These are phyloP conservation scores for Silurus glanis DNA, from an alignment of 2,113 vertebrate genomes.

Conservation along the genomic window DNA sequence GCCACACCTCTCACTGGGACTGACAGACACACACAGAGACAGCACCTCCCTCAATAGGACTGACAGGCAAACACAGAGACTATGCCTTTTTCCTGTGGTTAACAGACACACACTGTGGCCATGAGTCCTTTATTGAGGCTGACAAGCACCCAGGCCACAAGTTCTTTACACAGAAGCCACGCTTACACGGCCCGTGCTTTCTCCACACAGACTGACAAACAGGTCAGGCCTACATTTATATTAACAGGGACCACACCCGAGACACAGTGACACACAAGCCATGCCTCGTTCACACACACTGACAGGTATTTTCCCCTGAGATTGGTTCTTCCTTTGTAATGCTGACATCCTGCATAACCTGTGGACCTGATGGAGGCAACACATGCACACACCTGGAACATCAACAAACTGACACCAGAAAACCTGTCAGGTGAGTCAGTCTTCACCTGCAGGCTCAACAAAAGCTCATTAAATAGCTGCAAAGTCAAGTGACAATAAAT, in stretches of 20 bases:
- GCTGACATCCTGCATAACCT: not conserved
- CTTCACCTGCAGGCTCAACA: not conserved
- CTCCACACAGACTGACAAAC: too few species aligned
- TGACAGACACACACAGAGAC: not conserved
- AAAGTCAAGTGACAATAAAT: not conserved
- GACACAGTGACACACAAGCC: not conserved
- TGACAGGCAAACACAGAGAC: not conserved
- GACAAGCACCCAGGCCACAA: not conserved
- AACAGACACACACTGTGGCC: too few species aligned
- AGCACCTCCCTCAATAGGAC: not conserved
- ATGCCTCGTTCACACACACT: not conserved
- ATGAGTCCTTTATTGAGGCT: not conserved
- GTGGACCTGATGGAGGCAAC: not conserved
- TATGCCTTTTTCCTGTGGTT: too few species aligned
- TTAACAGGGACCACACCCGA: too few species aligned
- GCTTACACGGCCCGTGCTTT: too few species aligned
- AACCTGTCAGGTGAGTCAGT: slow-evolving; percentile 27
- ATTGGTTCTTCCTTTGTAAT: not conserved
- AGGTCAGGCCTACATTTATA: too few species aligned
- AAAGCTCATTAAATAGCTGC: not conserved
- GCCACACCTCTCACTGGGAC: not conserved
- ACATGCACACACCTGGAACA: not conserved
- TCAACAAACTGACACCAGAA: not conserved
- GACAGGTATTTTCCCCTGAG: not conserved
- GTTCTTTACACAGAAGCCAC: too few species aligned